Conservation (phyloP, 1,140 invertebrate species). For the Pseudomyrmex flavicornis region DNA sequence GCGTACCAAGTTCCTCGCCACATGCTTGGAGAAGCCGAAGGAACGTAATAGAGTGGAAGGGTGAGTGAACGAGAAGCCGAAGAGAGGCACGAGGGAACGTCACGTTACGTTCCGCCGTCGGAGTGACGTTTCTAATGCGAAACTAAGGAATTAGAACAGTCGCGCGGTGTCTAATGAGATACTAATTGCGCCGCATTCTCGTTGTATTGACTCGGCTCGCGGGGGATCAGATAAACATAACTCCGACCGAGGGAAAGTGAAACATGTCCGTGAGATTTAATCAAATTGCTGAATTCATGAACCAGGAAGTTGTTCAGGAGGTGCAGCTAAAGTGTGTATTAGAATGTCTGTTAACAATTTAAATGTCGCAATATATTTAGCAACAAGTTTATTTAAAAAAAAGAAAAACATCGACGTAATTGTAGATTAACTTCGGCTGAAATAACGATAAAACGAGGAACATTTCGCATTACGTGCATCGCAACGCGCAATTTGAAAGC, state of each 20-base stretch:
- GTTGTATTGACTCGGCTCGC: conserved; percentile 62
- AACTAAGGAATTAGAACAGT: conserved; percentile 74
- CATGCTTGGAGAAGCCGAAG: conserved; percentile 41
- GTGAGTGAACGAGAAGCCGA: conserved; percentile 50
- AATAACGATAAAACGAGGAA: too few relatives aligned
- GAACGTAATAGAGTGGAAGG: conserved; percentile 33
- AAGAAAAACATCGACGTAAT: not conserved
- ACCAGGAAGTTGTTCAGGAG: conserved; percentile 8
- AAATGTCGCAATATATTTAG: not conserved
- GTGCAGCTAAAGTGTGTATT: conserved; percentile 30
- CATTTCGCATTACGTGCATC: too few relatives aligned
- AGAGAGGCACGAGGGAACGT: conserved; percentile 58
- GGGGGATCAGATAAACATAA: conserved; percentile 66
- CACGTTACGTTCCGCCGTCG: conserved; percentile 70
- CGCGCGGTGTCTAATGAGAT: conserved; percentile 71
- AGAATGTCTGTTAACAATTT: conserved; percentile 10
- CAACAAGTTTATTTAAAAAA: too few relatives aligned
- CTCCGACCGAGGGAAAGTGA: conserved; percentile 64
- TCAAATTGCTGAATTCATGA: conserved; percentile 51
- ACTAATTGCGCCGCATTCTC: conserved; percentile 73
- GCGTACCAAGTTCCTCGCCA: conserved; percentile 47
- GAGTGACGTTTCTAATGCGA: conserved; percentile 78
- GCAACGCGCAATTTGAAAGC: too few relatives aligned
- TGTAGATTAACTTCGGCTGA: too few relatives aligned
- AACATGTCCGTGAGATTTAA: conserved; percentile 62